These are phyloP conservation scores for Thunnus maccoyii DNA, from an alignment of 2,113 vertebrate species.

Conservation along the genomic window DNA sequence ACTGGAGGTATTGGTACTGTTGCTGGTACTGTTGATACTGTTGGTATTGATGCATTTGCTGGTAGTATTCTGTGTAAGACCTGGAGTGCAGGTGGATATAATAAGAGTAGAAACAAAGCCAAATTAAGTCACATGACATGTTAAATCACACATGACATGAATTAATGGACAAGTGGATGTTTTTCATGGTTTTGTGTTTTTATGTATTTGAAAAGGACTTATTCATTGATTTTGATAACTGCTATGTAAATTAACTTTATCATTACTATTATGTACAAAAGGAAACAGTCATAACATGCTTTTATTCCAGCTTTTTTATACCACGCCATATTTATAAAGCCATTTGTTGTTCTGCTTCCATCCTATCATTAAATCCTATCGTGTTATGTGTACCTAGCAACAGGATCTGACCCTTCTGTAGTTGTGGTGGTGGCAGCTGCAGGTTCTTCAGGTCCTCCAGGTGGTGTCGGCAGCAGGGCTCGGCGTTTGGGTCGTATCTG, in stretches of 20 bases:
- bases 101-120: neutral
- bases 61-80: constrained; percentile 87
- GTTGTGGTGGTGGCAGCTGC: constrained; percentile 46
- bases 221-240: neutral
- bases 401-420: constrained; percentile 81
- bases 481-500: constrained; percentile 81
- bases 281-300: neutral
- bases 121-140: neutral
- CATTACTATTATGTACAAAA: neutral
- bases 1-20: constrained; percentile 86
- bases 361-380: neutral
- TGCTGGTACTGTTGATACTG: constrained; percentile 87
- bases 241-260: neutral
- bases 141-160: neutral
- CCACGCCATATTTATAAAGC: no score
- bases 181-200: neutral
- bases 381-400: constrained; percentile 79
- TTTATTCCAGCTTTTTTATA: no score
- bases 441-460: constrained; percentile 82
- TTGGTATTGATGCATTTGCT: constrained; percentile 87
- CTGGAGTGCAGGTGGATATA: constrained; percentile 55
- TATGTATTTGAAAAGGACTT: neutral
- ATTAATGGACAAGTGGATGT: neutral
- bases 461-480: constrained; percentile 85
- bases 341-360: neutral